phyloP scores from a whole-genome alignment of 1,140 invertebrate species.

The Drosophila ercepeae region DNA sequence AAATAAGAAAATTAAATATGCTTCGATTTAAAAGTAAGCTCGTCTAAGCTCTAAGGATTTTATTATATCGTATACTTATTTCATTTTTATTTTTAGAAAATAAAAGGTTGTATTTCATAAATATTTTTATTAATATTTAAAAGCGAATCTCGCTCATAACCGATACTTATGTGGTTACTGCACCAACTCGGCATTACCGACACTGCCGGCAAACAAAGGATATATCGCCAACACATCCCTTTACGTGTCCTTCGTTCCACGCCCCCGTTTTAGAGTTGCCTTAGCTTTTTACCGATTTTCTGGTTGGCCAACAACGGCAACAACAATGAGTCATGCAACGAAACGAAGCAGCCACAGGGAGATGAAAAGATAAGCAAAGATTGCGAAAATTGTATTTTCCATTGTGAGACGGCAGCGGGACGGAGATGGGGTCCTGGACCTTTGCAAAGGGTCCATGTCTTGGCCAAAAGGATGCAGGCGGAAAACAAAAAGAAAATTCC shows the following conservation, averaged over 20 bases:
- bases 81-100: no score
- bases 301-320: constrained; percentile 50
- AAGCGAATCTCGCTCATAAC: constrained; percentile 31
- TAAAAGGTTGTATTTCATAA: no score
- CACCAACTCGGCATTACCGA: constrained; percentile 48
- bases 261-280: constrained; percentile 28
- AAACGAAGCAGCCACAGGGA: constrained; percentile 50
- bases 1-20: not conserved
- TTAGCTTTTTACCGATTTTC: constrained; percentile 63
- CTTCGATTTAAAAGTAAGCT: no score
- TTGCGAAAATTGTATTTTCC: constrained; percentile 80
- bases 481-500: constrained; percentile 68
- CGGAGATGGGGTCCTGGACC: not conserved
- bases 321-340: constrained; percentile 46
- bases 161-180: constrained; percentile 29
- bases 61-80: no score
- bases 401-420: constrained; percentile 51
- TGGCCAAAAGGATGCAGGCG: constrained; percentile 52
- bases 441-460: constrained; percentile 24
- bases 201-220: constrained; percentile 62
- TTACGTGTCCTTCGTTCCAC: not conserved
- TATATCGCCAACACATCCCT: constrained; percentile 37
- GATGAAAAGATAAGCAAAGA: constrained; percentile 81
- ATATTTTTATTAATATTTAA: not conserved
- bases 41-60: no score